Conservation (phyloP, 2,888 invertebrate genomes). For the Atethmia centrago region DNA sequence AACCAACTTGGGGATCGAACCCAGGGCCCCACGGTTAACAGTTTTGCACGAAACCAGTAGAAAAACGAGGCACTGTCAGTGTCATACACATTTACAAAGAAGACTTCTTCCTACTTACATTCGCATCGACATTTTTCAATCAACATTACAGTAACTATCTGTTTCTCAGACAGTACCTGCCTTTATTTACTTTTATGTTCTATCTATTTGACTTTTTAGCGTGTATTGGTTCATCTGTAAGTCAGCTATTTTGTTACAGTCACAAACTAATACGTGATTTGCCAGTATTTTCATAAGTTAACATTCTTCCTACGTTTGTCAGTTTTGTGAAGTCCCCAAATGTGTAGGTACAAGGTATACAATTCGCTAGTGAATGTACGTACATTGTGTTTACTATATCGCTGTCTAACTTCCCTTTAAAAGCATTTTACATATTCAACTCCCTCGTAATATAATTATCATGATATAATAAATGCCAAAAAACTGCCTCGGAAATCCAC, state of each 20-base stretch:
- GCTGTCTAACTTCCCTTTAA: background rate
- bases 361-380: background rate
- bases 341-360: background rate
- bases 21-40: no score
- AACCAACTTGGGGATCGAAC: background rate
- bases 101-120: background rate
- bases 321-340: background rate
- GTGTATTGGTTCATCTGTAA: background rate
- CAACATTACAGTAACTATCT: constrained; percentile 5
- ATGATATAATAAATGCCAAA: constrained; percentile 22
- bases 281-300: background rate
- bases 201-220: constrained; percentile 2
- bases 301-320: background rate
- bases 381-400: no score
- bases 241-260: constrained; percentile 1
- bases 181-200: constrained; percentile 19
- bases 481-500: constrained; percentile 32
- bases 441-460: constrained; percentile 25
- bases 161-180: constrained; percentile 9
- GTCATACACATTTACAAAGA: background rate
- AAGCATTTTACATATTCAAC: constrained; percentile 8
- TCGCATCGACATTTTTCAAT: constrained; percentile 24
- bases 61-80: no score
- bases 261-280: background rate
- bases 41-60: background rate